Percentiles rank a stretch among this genome's conserved stretches.
Conservation (phyloP, 2,888 invertebrate species). For the Andrena flavipes region DNA sequence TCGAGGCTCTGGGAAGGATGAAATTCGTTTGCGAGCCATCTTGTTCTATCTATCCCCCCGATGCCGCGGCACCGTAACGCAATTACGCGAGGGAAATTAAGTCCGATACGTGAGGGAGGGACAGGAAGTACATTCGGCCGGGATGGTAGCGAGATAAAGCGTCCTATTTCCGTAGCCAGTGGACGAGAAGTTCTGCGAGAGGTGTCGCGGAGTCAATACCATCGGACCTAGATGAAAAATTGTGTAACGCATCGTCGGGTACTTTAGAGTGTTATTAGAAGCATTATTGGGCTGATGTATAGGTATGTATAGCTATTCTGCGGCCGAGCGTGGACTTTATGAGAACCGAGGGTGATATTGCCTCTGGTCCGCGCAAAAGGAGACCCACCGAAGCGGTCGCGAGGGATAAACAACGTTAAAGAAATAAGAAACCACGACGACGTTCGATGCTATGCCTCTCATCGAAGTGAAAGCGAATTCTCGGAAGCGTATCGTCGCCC, state of each 20-base stretch:
- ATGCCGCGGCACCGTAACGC: neutral
- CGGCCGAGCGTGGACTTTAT: constrained; percentile 15
- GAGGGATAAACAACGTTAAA: constrained; percentile 22
- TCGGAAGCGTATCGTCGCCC: constrained; percentile 11
- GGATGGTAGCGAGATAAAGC: neutral
- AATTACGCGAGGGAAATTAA: constrained; percentile 14
- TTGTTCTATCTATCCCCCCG: neutral
- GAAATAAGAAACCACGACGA: constrained; percentile 5
- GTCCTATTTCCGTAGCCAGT: neutral
- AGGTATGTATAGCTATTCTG: neutral
- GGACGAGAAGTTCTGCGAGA: no score
- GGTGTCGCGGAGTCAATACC: neutral
- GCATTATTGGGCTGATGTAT: constrained; percentile 33
- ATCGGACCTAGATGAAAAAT: neutral
- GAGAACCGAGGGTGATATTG: neutral
- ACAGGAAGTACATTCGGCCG: neutral
- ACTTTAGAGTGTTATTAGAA: constrained; percentile 12
- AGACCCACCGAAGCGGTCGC: neutral
- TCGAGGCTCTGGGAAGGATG: neutral
- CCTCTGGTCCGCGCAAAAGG: neutral
- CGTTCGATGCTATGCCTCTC: constrained; percentile 7
- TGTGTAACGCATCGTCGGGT: neutral
- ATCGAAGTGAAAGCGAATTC: neutral
- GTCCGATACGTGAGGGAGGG: neutral
- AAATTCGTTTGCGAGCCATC: neutral